phyloP scores from a whole-genome alignment of 2,888 invertebrate genomes.

The Agonopterix heracliana region DNA sequence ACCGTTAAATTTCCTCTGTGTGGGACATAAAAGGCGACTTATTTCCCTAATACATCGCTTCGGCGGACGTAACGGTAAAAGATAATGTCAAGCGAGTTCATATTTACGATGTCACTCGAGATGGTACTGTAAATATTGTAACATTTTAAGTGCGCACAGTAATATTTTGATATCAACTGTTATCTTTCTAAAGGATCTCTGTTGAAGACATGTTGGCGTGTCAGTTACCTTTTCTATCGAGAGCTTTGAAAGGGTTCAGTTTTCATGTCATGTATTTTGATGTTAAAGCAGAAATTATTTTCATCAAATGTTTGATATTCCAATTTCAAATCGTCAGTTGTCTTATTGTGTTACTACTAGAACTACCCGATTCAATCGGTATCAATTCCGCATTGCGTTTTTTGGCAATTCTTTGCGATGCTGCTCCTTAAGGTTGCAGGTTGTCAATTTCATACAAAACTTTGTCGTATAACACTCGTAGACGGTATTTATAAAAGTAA shows the following conservation, averaged over 20 bases:
- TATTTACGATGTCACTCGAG: conserved; percentile 45
- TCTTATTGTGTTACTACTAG: no score
- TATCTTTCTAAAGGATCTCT: conserved; percentile 6
- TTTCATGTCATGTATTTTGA: no score
- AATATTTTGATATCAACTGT: conserved; percentile 12
- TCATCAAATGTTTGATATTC: no score
- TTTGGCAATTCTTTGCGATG: no score
- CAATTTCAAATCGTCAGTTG: no score
- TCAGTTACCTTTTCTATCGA: conserved; percentile 1
- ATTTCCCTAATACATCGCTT: conserved; percentile 54
- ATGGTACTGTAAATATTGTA: conserved; percentile 27
- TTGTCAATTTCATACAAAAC: no score
- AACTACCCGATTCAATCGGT: no score
- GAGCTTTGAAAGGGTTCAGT: background rate
- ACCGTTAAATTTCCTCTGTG: conserved; percentile 43
- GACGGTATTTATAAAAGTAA: no score
- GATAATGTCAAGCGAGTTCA: conserved; percentile 35
- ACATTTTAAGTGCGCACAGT: conserved; percentile 14
- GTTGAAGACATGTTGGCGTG: background rate
- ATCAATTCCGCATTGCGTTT: no score
- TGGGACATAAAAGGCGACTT: conserved; percentile 45
- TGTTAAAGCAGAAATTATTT: no score
- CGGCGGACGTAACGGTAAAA: conserved; percentile 30
- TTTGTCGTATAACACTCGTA: no score
- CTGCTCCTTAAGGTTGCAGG: no score